Evolutionary conservation across 2,888 invertebrate species (phyloP).

Genomic region (Pyrrhosoma nymphula): DNA sequence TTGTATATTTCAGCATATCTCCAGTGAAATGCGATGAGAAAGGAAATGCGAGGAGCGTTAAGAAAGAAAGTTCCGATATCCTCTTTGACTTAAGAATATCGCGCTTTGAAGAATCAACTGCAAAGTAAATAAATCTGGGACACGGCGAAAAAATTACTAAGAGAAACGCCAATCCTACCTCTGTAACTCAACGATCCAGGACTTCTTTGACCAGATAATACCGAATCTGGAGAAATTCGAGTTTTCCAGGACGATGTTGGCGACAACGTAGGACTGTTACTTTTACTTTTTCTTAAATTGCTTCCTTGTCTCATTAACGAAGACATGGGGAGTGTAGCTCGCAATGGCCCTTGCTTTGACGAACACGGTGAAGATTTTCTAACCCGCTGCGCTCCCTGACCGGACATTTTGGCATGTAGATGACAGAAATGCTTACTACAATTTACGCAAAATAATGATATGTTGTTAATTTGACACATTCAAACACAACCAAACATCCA

Average conservation of each 20-base stretch:
- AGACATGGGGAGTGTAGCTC: constrained; percentile 88
- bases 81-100: background rate
- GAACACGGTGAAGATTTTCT: constrained; percentile 86
- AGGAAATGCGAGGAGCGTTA: background rate
- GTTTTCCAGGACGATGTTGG: constrained; percentile 84
- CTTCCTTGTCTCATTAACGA: constrained; percentile 85
- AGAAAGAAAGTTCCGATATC: background rate
- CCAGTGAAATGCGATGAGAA: background rate
- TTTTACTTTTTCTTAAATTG: constrained; percentile 82
- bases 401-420: constrained; percentile 79
- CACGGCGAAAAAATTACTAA: constrained; percentile 52
- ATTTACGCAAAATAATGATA: constrained; percentile 70
- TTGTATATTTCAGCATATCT: background rate
- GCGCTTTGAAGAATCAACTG: background rate
- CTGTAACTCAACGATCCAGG: constrained; percentile 87
- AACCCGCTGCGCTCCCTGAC: constrained; percentile 79
- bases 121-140: background rate
- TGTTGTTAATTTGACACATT: constrained; percentile 71
- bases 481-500: constrained; percentile 71
- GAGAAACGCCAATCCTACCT: constrained; percentile 79
- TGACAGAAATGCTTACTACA: constrained; percentile 68
- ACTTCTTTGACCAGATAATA: constrained; percentile 86
- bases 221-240: constrained; percentile 85
- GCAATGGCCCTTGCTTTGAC: constrained; percentile 84
- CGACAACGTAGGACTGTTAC: constrained; percentile 84